Percentiles rank a stretch among this genome's conserved stretches.
Evolutionary conservation across 1,140 invertebrate genomes (phyloP).

Genomic region (Pachyrhynchus sulphureomaculatus): DNA sequence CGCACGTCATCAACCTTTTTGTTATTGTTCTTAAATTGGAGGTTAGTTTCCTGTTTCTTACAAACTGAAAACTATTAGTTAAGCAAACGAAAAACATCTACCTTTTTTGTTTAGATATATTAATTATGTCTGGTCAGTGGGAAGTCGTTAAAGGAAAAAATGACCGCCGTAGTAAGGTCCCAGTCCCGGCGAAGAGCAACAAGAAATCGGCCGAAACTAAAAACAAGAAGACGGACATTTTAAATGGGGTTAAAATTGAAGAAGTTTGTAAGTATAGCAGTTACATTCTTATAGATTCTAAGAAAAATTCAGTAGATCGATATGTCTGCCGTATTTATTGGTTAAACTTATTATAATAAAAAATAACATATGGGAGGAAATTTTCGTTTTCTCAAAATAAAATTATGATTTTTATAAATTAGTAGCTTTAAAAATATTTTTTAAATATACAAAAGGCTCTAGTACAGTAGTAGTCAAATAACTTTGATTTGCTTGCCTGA

Average conservation of each 20-base stretch:
- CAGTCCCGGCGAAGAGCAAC: constrained; percentile 34
- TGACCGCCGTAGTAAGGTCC: constrained; percentile 57
- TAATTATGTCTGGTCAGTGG: constrained; percentile 70
- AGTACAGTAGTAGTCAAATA: too few species aligned
- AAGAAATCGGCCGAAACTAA: constrained; percentile 59
- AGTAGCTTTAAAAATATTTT: too few species aligned
- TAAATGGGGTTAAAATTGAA: constrained; percentile 61
- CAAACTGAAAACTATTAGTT: background rate
- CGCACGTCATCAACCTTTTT: background rate
- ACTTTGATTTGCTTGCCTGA: too few species aligned
- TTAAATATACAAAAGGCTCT: too few species aligned
- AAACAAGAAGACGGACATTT: constrained; percentile 59
- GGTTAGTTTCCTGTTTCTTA: background rate
- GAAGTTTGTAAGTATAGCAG: constrained; percentile 60
- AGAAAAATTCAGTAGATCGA: background rate
- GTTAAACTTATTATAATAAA: too few species aligned
- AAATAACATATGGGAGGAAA: too few species aligned
- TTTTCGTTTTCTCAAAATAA: too few species aligned
- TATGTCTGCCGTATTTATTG: too few species aligned
- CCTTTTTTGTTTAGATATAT: background rate
- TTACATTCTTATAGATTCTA: background rate
- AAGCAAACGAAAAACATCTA: background rate
- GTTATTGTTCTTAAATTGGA: background rate
- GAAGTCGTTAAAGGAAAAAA: constrained; percentile 77
- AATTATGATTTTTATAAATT: too few species aligned